A percentile compares a stretch with the other conserved stretches of the same genome.
phyloP scores from a whole-genome alignment of 1,140 invertebrate species.

The Temnothorax longispinosus region DNA sequence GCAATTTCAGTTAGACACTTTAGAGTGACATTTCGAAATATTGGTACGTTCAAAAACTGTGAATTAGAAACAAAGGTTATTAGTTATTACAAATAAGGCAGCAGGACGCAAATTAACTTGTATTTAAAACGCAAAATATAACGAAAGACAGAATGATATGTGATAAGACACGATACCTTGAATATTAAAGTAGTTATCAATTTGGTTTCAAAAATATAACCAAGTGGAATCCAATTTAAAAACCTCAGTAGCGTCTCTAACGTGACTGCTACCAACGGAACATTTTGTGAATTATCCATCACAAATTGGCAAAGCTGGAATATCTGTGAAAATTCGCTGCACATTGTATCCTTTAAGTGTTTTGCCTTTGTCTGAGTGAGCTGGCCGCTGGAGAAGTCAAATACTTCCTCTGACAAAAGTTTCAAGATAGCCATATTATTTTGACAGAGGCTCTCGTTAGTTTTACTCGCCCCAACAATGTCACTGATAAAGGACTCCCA shows the following conservation, averaged over 20 bases:
- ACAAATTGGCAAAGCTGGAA: constrained; percentile 99
- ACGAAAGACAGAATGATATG: not conserved
- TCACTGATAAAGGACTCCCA: constrained; percentile 99
- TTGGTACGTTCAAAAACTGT: constrained; percentile 97
- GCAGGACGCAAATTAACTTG: not conserved
- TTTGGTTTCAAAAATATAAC: constrained; percentile 99
- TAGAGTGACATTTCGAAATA: constrained; percentile 99
- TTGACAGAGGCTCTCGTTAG: constrained; percentile 99
- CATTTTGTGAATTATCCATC: constrained; percentile 98
- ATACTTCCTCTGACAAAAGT: constrained; percentile 99
- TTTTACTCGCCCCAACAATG: constrained; percentile 99
- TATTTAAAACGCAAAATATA: not conserved
- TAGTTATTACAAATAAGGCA: not conserved
- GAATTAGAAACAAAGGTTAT: constrained; percentile 74
- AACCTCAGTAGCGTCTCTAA: constrained; percentile 98
- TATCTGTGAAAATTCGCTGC: constrained; percentile 99
- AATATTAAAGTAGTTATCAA: constrained; percentile 97
- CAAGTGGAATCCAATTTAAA: constrained; percentile 99
- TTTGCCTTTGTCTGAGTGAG: constrained; percentile 99
- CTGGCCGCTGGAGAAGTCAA: constrained; percentile 99
- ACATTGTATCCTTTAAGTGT: constrained; percentile 99
- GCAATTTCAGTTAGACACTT: constrained; percentile 99
- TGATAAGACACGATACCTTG: constrained; percentile 88
- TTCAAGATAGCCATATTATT: constrained; percentile 99
- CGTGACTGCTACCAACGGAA: constrained; percentile 96